Conservation (phyloP, 1,140 invertebrate species). For the Papilio helenus region DNA sequence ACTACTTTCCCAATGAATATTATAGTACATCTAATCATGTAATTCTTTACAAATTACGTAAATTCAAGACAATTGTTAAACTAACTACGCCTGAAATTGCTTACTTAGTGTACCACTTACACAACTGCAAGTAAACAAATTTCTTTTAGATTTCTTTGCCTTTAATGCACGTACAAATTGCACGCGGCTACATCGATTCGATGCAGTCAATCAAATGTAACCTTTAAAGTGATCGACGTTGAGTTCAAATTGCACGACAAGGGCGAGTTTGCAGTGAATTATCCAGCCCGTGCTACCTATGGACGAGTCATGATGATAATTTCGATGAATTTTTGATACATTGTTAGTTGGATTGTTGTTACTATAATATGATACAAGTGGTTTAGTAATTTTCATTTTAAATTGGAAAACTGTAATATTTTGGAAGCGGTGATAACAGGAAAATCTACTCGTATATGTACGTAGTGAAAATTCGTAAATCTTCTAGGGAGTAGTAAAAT, state of each 20-base stretch:
- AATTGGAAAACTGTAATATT: background rate
- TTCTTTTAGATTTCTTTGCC: slow-evolving; percentile 18
- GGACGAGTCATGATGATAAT: background rate
- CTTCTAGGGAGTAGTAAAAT: no score
- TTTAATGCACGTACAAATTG: slow-evolving; percentile 36
- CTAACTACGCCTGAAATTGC: background rate
- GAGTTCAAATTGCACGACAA: slow-evolving; percentile 24
- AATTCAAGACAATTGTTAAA: background rate
- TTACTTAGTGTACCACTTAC: background rate
- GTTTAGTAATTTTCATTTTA: background rate
- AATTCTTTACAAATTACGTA: background rate
- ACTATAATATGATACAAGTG: slow-evolving; percentile 13
- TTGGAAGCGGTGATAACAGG: background rate
- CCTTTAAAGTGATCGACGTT: slow-evolving; percentile 7
- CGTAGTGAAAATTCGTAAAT: no score
- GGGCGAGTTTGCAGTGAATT: background rate
- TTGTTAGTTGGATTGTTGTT: background rate
- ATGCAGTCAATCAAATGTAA: slow-evolving; percentile 30
- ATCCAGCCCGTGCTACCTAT: slow-evolving; percentile 8
- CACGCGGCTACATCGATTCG: background rate
- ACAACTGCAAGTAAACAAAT: slow-evolving; percentile 25
- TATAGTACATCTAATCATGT: background rate
- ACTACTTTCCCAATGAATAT: no score
- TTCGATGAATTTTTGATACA: slow-evolving; percentile 30
- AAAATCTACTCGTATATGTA: no score